phyloP scores from a whole-genome alignment of 2,888 invertebrate species.

The Rotaria sp. region DNA sequence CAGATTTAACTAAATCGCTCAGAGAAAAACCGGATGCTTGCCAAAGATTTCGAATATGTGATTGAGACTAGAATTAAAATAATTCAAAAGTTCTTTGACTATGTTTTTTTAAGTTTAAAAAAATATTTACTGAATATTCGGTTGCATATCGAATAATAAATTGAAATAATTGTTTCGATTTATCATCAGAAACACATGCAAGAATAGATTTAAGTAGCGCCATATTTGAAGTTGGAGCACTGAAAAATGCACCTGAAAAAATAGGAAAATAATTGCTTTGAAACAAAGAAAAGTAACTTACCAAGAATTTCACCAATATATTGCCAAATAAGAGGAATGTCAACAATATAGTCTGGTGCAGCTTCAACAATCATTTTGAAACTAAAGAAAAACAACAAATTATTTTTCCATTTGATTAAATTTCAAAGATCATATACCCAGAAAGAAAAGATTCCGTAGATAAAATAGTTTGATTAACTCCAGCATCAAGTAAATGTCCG shows the following conservation, averaged over 20 bases:
- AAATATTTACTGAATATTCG: too few species aligned
- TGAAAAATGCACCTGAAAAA: background rate
- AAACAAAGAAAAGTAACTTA: too few species aligned
- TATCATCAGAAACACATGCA: background rate
- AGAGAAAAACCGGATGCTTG: background rate
- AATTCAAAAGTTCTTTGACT: too few species aligned
- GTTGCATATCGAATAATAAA: background rate
- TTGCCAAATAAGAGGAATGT: slow-evolving; percentile 16
- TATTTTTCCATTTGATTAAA: background rate
- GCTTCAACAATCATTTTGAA: background rate
- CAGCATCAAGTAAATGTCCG: background rate
- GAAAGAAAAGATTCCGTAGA: background rate
- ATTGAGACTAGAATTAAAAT: background rate
- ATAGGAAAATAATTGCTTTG: too few species aligned
- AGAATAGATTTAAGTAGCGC: background rate
- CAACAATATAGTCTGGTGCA: background rate
- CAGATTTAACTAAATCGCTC: background rate
- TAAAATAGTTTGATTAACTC: background rate
- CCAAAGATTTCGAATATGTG: background rate
- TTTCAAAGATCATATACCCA: background rate
- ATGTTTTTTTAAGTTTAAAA: too few species aligned
- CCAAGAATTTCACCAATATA: slow-evolving; percentile 31
- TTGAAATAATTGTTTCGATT: background rate
- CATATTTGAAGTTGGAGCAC: background rate
- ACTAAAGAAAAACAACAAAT: background rate